These are phyloP conservation scores for Netelia fuscicornis DNA, from an alignment of 2,888 invertebrate species.

Conservation along the genomic window DNA sequence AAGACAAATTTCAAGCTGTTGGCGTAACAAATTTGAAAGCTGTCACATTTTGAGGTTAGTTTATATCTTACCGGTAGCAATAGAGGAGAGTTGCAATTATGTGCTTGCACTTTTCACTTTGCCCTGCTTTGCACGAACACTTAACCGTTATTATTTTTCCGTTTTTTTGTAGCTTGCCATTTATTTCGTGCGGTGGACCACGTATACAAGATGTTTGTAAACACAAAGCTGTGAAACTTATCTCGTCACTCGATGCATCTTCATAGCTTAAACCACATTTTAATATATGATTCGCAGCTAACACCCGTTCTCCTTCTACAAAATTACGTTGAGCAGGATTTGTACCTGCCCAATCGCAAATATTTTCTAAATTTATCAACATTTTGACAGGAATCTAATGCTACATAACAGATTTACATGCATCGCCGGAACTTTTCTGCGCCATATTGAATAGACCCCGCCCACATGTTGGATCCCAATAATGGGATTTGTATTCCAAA, in stretches of 20 bases:
- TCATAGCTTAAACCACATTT: conserved; percentile 17
- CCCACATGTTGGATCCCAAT: conserved; percentile 1
- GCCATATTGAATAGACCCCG: conserved; percentile 7
- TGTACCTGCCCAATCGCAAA: conserved; percentile 24
- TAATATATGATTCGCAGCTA: conserved; percentile 5
- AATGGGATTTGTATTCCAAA: too few relatives aligned
- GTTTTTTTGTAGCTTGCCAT: conserved; percentile 15
- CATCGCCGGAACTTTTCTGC: background rate
- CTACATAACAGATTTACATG: background rate
- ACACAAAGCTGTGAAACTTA: conserved; percentile 31
- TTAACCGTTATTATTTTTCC: conserved; percentile 27
- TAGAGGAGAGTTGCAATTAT: conserved; percentile 64
- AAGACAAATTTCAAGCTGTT: conserved; percentile 29
- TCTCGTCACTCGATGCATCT: conserved; percentile 11
- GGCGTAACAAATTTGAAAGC: conserved; percentile 21
- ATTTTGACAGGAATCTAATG: background rate
- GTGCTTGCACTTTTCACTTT: conserved; percentile 67
- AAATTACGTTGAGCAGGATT: conserved; percentile 23
- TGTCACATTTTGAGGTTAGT: conserved; percentile 31
- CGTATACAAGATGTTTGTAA: conserved; percentile 31
- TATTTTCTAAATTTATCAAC: conserved; percentile 12
- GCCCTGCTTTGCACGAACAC: conserved; percentile 61
- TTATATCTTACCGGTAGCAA: conserved; percentile 38
- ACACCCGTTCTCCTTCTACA: conserved; percentile 3
- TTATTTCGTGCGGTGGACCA: conserved; percentile 29